Evolutionary conservation across 1,140 invertebrate species (phyloP), one percentile per base, ranked within the genome.

Genomic region (Pseudomyrmex flavicornis): DNA sequence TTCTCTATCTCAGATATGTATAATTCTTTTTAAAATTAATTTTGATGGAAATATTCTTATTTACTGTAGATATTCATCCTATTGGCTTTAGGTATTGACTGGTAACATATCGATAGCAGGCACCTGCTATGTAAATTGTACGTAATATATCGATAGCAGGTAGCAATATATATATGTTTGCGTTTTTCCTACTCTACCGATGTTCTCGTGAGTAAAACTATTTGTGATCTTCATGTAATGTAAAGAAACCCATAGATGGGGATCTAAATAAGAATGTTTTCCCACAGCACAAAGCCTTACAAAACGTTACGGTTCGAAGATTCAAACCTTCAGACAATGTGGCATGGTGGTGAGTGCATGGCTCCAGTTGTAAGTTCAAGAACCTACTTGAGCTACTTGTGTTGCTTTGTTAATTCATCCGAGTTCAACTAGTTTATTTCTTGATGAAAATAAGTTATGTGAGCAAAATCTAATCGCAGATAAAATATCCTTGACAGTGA

Each of bases 191-290:
- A 35, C 20, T 70, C 58, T 79, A 8, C 17, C 65, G 46, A 12
- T 8, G 46, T 46, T 80, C 35, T 20, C 48, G 1, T 20, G 7
- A 9, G 7, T 80, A 56, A 77, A 20, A 48, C 35, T 5, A 20
- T 20, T 48, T 54, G 50, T n/a, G 26, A 0, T 8, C 22, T 3
- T 15, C 20, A 15, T 52, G 50, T 46, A 20, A 50, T 69, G 20
- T 4, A 2, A 50, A 74, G 12, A 13, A 56, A 48, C n/a, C 13
- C n/a, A 65, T 35, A 87, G 85, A 59, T 84, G 85, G 75, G 85
- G 75, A 80, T 58, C 48, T 13, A 50, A 72, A 61, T 35, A 61
- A 8, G 9, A 20, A 17, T 61, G 9, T 26, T 84, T n/a, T 20
- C 10, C 7, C 44, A 61, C 7, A 50, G 12, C 3, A 70, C 44